phyloP scores from a whole-genome alignment of 2,888 invertebrate species.

The Lithophane leautieri region DNA sequence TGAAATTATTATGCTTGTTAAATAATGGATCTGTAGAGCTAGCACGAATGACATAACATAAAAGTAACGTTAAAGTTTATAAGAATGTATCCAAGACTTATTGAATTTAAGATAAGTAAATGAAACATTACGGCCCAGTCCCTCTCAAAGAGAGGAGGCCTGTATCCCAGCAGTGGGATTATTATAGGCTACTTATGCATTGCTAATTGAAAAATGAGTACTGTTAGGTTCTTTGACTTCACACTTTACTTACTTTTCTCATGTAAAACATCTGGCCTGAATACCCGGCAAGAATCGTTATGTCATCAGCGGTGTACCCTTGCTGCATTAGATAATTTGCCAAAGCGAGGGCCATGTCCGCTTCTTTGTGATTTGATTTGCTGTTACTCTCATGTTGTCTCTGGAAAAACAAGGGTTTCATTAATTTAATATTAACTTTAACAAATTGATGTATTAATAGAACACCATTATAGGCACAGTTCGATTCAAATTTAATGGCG shows the following conservation, averaged over 20 bases:
- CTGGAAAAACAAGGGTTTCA: constrained; percentile 63
- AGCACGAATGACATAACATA: neutral
- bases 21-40: neutral
- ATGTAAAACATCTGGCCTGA: constrained; percentile 93
- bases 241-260: constrained; percentile 81
- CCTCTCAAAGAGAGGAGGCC: no score
- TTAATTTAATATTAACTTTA: neutral
- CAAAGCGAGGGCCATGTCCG: constrained; percentile 90
- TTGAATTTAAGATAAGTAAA: neutral
- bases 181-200: neutral
- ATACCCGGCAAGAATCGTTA: constrained; percentile 94
- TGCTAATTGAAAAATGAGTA: neutral
- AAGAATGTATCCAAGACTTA: neutral
- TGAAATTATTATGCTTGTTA: neutral
- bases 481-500: no score
- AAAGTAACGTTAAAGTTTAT: no score
- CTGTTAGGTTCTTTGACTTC: neutral
- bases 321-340: constrained; percentile 92
- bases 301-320: constrained; percentile 91
- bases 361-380: constrained; percentile 92
- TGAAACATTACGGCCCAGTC: neutral
- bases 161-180: neutral
- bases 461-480: no score
- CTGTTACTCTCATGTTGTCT: constrained; percentile 82
- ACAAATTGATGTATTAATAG: neutral